A percentile compares a stretch with the other conserved stretches of the same genome.
Conservation (phyloP, 2,888 invertebrate genomes). For the Watsonalla binaria region DNA sequence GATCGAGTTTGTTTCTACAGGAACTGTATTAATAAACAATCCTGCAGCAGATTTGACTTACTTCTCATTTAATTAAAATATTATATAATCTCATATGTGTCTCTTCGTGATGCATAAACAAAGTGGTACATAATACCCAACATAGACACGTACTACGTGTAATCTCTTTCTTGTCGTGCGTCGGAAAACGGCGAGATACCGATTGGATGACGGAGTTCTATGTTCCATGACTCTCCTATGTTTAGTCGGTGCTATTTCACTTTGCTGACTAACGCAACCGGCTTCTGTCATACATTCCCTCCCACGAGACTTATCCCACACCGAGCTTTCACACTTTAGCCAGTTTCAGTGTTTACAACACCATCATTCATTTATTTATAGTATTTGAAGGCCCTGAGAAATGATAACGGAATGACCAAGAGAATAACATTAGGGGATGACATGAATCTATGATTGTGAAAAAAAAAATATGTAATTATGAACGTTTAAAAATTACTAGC, state of each 20-base stretch:
- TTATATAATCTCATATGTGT: not conserved
- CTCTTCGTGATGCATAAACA: not conserved
- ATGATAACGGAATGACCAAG: no score
- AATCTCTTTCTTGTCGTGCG: not conserved
- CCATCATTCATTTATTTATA: not conserved
- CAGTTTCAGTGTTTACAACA: not conserved
- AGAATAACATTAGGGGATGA: no score
- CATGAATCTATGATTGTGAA: no score
- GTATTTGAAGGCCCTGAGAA: no score
- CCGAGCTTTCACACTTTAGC: not conserved
- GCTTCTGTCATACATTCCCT: conserved; percentile 2
- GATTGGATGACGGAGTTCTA: not conserved
- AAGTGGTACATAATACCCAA: not conserved
- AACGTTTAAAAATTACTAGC: no score
- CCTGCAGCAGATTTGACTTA: not conserved
- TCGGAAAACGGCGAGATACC: not conserved
- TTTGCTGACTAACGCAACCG: conserved; percentile 7
- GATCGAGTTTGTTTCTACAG: not conserved
- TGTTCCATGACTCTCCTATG: not conserved
- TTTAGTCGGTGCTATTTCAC: conserved; percentile 1
- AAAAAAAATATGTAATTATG: no score
- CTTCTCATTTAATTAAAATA: not conserved
- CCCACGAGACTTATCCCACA: not conserved
- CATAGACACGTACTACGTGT: not conserved
- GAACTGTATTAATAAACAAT: not conserved